Percentiles rank a stretch among this genome's conserved stretches.
Conservation (phyloP, 2,888 invertebrate genomes). For the Diaphora mendica region DNA sequence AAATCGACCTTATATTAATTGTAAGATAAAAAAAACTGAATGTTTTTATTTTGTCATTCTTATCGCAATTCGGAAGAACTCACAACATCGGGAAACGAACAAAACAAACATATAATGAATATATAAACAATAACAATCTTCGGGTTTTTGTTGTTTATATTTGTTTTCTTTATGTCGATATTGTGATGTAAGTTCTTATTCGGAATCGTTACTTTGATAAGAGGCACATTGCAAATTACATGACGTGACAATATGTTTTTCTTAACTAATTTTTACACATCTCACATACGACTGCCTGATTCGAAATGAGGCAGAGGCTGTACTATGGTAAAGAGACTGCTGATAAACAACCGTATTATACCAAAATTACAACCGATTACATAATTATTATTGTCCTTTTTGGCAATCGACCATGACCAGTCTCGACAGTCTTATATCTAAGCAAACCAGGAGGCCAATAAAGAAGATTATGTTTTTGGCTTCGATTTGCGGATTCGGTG, state of each 20-base stretch:
- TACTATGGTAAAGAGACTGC: not conserved
- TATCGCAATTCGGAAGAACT: slow-evolving; percentile 1
- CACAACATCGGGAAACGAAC: not conserved
- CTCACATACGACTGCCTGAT: not conserved
- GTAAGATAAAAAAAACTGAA: not conserved
- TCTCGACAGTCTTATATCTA: not conserved
- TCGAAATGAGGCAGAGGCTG: not conserved
- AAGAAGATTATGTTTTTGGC: too few relatives aligned
- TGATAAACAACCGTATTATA: too few relatives aligned
- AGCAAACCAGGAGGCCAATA: too few relatives aligned
- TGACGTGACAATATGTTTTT: not conserved
- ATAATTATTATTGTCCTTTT: not conserved
- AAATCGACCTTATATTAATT: not conserved
- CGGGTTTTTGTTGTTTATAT: not conserved
- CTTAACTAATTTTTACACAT: not conserved
- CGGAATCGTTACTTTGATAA: not conserved
- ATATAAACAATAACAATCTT: not conserved
- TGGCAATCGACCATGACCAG: not conserved
- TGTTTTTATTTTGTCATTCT: not conserved
- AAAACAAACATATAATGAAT: not conserved
- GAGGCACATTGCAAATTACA: not conserved
- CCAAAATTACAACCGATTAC: not conserved
- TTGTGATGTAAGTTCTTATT: not conserved
- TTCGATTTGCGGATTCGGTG: not conserved
- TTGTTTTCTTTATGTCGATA: not conserved